Percentiles rank a stretch among this genome's conserved stretches.
phyloP scores from a whole-genome alignment of 2,797 vertebrate genomes.

The Sphenopsis melanotis region DNA sequence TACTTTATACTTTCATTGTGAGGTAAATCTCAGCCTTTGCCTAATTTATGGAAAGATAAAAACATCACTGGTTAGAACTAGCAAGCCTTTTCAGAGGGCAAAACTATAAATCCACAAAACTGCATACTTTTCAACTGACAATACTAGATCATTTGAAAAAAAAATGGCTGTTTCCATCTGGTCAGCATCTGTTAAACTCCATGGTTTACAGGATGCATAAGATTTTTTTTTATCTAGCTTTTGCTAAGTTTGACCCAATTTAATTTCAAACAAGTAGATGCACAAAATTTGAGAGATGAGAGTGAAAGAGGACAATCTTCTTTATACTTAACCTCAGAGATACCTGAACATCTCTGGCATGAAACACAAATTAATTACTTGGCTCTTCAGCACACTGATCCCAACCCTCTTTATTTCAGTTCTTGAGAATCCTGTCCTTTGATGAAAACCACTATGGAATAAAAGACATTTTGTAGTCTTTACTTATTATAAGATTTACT shows the following conservation, averaged over 20 bases:
- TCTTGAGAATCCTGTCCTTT: neutral
- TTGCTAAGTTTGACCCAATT: neutral
- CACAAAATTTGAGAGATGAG: neutral
- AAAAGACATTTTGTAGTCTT: neutral
- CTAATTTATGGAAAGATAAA: constrained; percentile 36
- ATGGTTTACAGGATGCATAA: neutral
- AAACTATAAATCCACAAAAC: constrained; percentile 1
- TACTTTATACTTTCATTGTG: neutral
- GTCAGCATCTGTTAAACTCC: constrained; percentile 6
- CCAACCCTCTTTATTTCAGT: neutral
- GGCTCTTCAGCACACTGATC: neutral
- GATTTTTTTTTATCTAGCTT: neutral
- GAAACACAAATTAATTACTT: neutral
- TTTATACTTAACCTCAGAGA: neutral
- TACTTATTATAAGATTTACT: neutral
- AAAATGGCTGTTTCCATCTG: neutral
- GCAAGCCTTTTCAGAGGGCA: neutral
- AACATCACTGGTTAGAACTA: neutral
- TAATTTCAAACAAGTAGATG: neutral
- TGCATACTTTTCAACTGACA: neutral
- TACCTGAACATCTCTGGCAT: neutral
- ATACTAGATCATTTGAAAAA: neutral
- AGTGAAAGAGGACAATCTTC: neutral
- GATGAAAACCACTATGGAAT: neutral
- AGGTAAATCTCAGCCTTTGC: neutral